Evolutionary conservation across 2,888 invertebrate genomes (phyloP).

Genomic region (Timema cristinae): DNA sequence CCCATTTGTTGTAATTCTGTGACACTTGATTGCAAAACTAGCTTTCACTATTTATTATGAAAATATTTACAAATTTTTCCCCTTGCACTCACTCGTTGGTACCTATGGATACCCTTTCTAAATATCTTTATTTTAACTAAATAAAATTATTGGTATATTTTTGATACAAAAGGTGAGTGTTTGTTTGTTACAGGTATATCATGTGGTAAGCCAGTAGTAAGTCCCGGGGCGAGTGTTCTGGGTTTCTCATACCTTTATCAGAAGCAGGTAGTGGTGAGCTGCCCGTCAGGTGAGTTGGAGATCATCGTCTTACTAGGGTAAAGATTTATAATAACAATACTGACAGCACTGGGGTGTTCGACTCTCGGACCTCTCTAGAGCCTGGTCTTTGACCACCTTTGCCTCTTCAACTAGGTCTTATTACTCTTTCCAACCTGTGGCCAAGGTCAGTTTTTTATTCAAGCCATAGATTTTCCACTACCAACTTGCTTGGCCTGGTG

Average conservation of each 20-base stretch:
- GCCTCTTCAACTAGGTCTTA: background rate
- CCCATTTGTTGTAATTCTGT: too few species aligned
- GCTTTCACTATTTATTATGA: too few species aligned
- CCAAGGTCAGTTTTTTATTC: too few species aligned
- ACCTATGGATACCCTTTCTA: constrained; percentile 1
- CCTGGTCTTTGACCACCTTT: background rate
- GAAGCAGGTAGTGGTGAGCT: constrained; percentile 44
- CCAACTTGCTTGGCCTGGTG: too few species aligned
- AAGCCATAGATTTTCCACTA: too few species aligned
- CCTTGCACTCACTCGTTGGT: too few species aligned
- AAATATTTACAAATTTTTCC: too few species aligned
- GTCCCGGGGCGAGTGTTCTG: constrained; percentile 42
- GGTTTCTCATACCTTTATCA: constrained; percentile 51
- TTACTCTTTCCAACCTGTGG: too few species aligned
- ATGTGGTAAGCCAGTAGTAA: constrained; percentile 49
- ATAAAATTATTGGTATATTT: background rate
- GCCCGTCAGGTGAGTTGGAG: constrained; percentile 34
- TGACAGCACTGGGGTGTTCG: too few species aligned
- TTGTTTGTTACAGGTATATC: constrained; percentile 46
- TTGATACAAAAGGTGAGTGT: background rate
- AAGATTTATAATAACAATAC: too few species aligned
- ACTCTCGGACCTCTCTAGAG: background rate
- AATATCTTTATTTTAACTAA: background rate
- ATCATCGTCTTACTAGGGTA: too few species aligned
- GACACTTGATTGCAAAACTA: too few species aligned